A percentile compares a stretch with the other conserved stretches of the same genome.
These are phyloP conservation scores for Tholera decimalis DNA, from an alignment of 2,888 invertebrate genomes.

Conservation along the genomic window DNA sequence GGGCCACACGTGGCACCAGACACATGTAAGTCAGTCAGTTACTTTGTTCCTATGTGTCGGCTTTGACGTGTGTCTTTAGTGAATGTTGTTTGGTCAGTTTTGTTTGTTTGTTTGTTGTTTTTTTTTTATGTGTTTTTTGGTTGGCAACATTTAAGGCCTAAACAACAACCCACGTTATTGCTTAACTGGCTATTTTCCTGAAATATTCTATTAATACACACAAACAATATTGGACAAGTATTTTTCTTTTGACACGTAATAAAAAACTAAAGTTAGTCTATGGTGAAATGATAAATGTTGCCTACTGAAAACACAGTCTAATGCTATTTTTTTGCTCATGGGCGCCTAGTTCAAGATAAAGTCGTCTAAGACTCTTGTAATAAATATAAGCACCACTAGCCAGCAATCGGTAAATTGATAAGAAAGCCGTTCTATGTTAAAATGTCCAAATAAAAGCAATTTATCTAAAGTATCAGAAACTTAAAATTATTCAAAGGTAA, in stretches of 20 bases:
- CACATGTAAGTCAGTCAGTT: conserved; percentile 82
- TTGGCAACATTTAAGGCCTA: not conserved
- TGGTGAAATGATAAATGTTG: not conserved
- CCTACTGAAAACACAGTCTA: conserved; percentile 12
- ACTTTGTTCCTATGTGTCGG: conserved; percentile 60
- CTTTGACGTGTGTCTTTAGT: conserved; percentile 63
- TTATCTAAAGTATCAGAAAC: not conserved
- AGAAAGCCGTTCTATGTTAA: not conserved
- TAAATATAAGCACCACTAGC: not conserved
- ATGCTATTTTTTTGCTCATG: conserved; percentile 7
- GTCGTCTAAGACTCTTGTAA: not conserved
- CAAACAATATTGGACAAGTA: too few species aligned
- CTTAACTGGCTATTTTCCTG: too few species aligned
- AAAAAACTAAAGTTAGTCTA: too few species aligned
- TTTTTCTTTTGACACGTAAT: too few species aligned
- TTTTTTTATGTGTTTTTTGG: conserved; percentile 11
- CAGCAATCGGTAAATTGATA: not conserved
- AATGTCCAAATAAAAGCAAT: not conserved
- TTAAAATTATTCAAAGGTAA: too few species aligned
- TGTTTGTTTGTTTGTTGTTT: conserved; percentile 20
- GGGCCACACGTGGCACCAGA: conserved; percentile 66
- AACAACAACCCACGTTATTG: too few species aligned
- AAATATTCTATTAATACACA: too few species aligned
- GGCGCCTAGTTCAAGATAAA: not conserved
- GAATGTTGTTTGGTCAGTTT: conserved; percentile 24